Base-by-base conservation (phyloP, 2,113 vertebrate species). In the Candoia aspera region DNA sequence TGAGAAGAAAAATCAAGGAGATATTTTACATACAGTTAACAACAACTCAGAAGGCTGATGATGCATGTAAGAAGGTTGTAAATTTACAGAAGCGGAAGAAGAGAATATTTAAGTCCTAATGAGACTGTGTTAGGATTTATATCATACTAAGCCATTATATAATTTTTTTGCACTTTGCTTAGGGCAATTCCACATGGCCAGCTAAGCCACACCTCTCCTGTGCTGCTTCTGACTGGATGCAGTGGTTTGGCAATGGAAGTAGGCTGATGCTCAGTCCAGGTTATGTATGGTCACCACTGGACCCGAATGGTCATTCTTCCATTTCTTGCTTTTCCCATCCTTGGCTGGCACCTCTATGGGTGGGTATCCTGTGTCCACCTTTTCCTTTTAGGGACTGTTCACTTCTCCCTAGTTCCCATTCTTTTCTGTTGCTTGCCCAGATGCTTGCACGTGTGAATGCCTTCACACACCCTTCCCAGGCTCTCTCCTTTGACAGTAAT, bases 71-170 rank as follows among this genome's bases (percentile, higher is more conserved):
- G 26, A 89, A 53, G 23, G 26, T 29, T 21, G 10, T 64, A 49
- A 49, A 29, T 64, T 89, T 64, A 49, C 26, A 64, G 26, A 87
- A 89, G 87, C 46, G 93, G 92, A 89, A 89, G 87, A 46, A 92
- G 92, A 37, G 68, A 79, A 37, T 37, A 12, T 64, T 64, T 64
- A 79, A 79, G 6, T 37, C n/a, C 33, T 17, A 79, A 37, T 79
- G 33, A 37, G 15, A 79, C 33, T 2, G 1, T 79, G 19, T 29
- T 79, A 37, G 68, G 17, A 79, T 79, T 79, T 79, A 19, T 37
- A 79, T 79, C 37, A 6, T 79, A 17, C 68, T 79, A 79, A 79
- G 17, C 13, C 33, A 19, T 79, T 13, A 79, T 37, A 37, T 79
- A 17, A 79, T 19, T 37, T 79, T 42, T 79, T 15, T 6, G 33